A percentile compares a stretch with the other conserved stretches of the same genome.
These are phyloP conservation scores for Carapus acus DNA, from an alignment of 2,797 vertebrate species.

Conservation along the genomic window DNA sequence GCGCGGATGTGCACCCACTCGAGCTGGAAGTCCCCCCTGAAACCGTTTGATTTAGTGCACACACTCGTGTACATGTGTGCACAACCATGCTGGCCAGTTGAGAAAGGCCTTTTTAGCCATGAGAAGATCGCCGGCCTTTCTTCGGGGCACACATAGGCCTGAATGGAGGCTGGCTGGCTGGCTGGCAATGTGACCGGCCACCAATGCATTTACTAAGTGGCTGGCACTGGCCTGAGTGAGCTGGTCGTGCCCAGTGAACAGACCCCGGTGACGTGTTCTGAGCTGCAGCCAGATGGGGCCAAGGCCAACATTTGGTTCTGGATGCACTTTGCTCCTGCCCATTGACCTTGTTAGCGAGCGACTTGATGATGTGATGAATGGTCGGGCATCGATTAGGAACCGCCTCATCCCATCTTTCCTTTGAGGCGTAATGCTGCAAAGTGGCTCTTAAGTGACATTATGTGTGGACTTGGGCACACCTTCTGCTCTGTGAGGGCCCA, in stretches of 20 bases:
- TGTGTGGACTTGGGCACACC: constrained; percentile 4
- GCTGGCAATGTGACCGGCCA: constrained; percentile 61
- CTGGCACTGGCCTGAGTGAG: constrained; percentile 59
- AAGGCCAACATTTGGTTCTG: constrained; percentile 27
- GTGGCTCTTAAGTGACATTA: constrained; percentile 9
- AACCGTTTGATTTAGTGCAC: constrained; percentile 53
- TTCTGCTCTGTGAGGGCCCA: constrained; percentile 11
- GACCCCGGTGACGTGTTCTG: constrained; percentile 53
- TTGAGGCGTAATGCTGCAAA: too few relatives aligned
- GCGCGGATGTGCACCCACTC: constrained; percentile 59
- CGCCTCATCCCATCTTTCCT: constrained; percentile 3
- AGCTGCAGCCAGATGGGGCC: constrained; percentile 49
- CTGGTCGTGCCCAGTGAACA: constrained; percentile 53
- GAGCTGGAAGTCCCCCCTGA: constrained; percentile 47
- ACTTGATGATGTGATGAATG: constrained; percentile 26
- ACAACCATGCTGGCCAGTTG: constrained; percentile 30
- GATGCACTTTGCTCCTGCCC: constrained; percentile 29
- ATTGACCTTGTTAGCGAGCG: constrained; percentile 32
- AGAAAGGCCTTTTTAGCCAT: constrained; percentile 46
- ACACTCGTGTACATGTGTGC: constrained; percentile 31
- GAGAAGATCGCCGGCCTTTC: constrained; percentile 64
- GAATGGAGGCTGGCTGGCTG: constrained; percentile 59
- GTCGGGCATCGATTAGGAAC: constrained; percentile 22
- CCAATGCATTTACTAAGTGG: constrained; percentile 68
- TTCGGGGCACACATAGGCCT: constrained; percentile 62